phyloP scores from a whole-genome alignment of 2,888 invertebrate genomes.

The Nasonovia ribisnigri region DNA sequence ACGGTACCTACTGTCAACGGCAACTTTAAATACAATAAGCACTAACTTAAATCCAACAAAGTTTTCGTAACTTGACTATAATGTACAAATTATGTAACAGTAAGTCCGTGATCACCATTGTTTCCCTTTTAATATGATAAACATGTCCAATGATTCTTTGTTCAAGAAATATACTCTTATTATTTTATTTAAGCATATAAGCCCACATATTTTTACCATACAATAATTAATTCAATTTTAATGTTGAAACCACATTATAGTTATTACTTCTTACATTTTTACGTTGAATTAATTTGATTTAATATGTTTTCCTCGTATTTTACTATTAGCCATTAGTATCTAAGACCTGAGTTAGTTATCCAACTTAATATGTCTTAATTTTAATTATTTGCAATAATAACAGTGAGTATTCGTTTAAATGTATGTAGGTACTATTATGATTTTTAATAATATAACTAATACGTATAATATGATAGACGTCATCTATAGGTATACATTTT shows the following conservation, averaged over 20 bases:
- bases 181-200: not conserved
- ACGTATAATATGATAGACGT: not conserved
- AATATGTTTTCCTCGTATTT: not conserved
- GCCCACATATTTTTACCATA: not conserved
- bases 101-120: constrained; percentile 11
- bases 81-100: not conserved
- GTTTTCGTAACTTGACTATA: not conserved
- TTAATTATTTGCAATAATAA: not conserved
- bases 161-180: not conserved
- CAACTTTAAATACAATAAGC: not conserved
- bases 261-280: not conserved
- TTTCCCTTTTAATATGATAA: not conserved
- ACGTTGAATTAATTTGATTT: not conserved
- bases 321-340: not conserved
- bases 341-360: not conserved
- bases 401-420: not conserved
- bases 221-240: not conserved
- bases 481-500: not conserved
- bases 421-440: not conserved
- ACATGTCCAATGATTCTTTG: not conserved
- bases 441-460: not conserved
- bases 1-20: not conserved
- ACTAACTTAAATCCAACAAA: not conserved
- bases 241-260: not conserved
- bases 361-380: not conserved